Evolutionary conservation across 2,797 vertebrate genomes (phyloP).

Genomic region (Gymnothorax reevesii): DNA sequence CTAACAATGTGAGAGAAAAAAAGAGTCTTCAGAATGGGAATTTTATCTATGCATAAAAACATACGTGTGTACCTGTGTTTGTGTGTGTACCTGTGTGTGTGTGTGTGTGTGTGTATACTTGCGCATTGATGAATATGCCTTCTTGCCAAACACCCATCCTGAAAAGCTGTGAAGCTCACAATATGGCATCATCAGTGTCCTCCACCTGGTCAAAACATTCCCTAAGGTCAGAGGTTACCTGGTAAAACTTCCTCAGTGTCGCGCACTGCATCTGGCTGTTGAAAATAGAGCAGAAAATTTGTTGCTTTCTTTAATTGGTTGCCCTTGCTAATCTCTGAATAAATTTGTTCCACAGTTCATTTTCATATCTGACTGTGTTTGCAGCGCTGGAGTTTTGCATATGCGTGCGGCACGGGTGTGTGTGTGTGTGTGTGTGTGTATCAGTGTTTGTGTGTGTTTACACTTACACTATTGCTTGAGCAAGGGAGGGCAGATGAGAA

Average conservation of each 20-base stretch:
- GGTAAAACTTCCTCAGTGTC: background rate
- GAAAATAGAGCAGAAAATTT: background rate
- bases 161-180: background rate
- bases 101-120: background rate
- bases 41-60: background rate
- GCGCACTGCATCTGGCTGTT: background rate
- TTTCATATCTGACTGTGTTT: background rate
- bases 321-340: background rate
- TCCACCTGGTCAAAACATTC: background rate
- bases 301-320: background rate
- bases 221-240: background rate
- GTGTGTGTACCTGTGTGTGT: background rate
- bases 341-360: background rate
- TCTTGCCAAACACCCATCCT: background rate
- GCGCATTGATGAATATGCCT: background rate
- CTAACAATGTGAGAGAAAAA: too few species aligned
- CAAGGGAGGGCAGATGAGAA: slow-evolving; percentile 3
- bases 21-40: too few species aligned
- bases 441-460: slow-evolving; percentile 9
- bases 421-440: background rate
- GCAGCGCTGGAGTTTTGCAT: background rate
- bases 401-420: background rate
- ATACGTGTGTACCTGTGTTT: background rate
- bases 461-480: slow-evolving; percentile 4
- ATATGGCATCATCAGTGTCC: background rate